phyloP scores from a whole-genome alignment of 2,888 invertebrate species.

The Drosophila greeni region DNA sequence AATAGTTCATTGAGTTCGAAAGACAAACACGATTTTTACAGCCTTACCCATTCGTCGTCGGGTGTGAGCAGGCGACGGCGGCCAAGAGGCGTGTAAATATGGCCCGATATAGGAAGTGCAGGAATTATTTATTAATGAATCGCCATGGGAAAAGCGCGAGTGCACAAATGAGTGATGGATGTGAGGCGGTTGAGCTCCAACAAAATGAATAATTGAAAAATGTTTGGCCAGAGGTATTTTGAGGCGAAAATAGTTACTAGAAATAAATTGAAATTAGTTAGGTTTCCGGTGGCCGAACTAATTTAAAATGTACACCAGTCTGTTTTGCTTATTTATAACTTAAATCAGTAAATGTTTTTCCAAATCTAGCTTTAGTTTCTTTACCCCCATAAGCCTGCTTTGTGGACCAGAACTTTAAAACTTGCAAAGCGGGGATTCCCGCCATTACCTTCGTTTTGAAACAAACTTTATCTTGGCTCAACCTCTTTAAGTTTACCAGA shows the following conservation, averaged over 20 bases:
- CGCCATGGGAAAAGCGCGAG: conserved; percentile 28
- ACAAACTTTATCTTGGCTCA: conserved; percentile 13
- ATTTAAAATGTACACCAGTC: neutral
- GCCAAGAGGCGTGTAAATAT: conserved; percentile 23
- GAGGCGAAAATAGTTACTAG: conserved; percentile 9
- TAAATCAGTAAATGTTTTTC: neutral
- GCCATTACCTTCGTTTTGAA: conserved; percentile 1
- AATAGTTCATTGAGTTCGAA: conserved; percentile 45
- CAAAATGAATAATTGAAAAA: conserved; percentile 22
- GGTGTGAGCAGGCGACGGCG: neutral
- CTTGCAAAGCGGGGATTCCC: neutral
- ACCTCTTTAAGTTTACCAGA: conserved; percentile 22
- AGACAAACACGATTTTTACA: conserved; percentile 43
- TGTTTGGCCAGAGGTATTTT: neutral
- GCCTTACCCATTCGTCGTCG: neutral
- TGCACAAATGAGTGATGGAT: conserved; percentile 10
- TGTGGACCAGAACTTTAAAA: conserved; percentile 1
- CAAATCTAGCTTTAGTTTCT: neutral
- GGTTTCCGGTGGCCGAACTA: neutral
- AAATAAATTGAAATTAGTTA: neutral
- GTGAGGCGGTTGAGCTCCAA: conserved; percentile 11
- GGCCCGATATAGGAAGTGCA: conserved; percentile 23
- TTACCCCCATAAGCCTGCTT: conserved; percentile 1
- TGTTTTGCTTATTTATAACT: neutral
- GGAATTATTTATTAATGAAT: conserved; percentile 45